Evolutionary conservation across 2,797 vertebrate species (phyloP).

Genomic region (Melanotaenia maccullochi): DNA sequence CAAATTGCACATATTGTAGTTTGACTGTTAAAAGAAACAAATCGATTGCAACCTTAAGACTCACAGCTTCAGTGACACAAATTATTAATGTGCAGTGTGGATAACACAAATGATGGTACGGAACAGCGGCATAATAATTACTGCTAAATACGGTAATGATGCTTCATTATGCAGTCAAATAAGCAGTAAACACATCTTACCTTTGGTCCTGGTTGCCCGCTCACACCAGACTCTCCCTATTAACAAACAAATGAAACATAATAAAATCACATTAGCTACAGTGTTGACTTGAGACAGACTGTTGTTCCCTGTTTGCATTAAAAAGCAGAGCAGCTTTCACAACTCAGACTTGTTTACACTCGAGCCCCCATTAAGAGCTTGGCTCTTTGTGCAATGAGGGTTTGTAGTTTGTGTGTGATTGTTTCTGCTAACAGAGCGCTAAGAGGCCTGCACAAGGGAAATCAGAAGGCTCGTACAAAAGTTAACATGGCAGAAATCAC

Average conservation of each 20-base stretch:
- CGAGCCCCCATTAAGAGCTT: slow-evolving; percentile 47
- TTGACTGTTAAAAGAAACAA: not conserved
- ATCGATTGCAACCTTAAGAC: not conserved
- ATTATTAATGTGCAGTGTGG: too few species aligned
- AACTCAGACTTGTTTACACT: slow-evolving; percentile 43
- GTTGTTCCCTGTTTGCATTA: slow-evolving; percentile 2
- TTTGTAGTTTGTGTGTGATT: slow-evolving; percentile 48
- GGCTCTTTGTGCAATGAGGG: slow-evolving; percentile 26
- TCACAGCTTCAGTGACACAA: not conserved
- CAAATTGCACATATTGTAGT: not conserved
- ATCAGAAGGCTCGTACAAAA: slow-evolving; percentile 28
- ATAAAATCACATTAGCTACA: slow-evolving; percentile 11
- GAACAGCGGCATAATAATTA: slow-evolving; percentile 1
- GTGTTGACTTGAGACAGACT: not conserved
- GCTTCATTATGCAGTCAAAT: slow-evolving; percentile 1
- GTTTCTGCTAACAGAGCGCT: slow-evolving; percentile 47
- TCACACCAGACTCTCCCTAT: slow-evolving; percentile 88
- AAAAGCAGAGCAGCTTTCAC: slow-evolving; percentile 10
- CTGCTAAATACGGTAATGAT: not conserved
- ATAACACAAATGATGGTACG: not conserved
- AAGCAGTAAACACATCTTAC: slow-evolving; percentile 68
- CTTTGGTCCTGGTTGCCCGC: slow-evolving; percentile 86
- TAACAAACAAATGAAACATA: slow-evolving; percentile 35
- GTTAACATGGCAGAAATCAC: slow-evolving; percentile 1
- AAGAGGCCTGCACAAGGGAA: slow-evolving; percentile 43